Conservation (phyloP, 1,140 invertebrate genomes). For the Pristionchus pacificus region DNA sequence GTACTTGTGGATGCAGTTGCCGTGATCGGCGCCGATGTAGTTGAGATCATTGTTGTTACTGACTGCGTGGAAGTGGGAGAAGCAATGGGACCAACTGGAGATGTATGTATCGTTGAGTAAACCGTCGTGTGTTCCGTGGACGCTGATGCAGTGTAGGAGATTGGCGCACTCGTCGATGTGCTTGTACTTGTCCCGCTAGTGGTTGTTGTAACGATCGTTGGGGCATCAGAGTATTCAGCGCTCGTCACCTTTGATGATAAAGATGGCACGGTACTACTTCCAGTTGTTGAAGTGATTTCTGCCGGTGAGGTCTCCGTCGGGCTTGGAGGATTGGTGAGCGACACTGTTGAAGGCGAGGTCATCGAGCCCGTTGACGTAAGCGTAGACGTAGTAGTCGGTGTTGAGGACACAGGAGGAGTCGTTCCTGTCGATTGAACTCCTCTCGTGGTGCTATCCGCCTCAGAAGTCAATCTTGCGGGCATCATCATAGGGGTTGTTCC, state of each 20-base stretch:
- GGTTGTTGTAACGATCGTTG: conserved; percentile 9
- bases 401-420: background rate
- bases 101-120: background rate
- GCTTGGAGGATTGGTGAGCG: background rate
- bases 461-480: too few relatives aligned
- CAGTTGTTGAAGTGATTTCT: background rate
- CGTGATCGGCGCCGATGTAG: background rate
- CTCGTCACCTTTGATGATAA: background rate
- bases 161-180: too few relatives aligned
- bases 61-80: conserved; percentile 2
- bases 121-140: background rate
- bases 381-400: background rate
- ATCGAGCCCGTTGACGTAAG: background rate
- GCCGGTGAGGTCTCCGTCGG: background rate
- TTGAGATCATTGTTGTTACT: background rate
- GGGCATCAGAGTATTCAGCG: conserved; percentile 1
- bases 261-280: conserved; percentile 3
- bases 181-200: conserved; percentile 9
- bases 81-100: background rate
- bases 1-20: conserved; percentile 4
- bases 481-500: too few relatives aligned
- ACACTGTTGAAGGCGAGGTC: conserved; percentile 1
- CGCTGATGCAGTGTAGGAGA: background rate
- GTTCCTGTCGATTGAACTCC: conserved; percentile 11
- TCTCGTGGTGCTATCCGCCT: too few relatives aligned